phyloP scores from a whole-genome alignment of 2,797 vertebrate genomes.

The Somateria mollissima region DNA sequence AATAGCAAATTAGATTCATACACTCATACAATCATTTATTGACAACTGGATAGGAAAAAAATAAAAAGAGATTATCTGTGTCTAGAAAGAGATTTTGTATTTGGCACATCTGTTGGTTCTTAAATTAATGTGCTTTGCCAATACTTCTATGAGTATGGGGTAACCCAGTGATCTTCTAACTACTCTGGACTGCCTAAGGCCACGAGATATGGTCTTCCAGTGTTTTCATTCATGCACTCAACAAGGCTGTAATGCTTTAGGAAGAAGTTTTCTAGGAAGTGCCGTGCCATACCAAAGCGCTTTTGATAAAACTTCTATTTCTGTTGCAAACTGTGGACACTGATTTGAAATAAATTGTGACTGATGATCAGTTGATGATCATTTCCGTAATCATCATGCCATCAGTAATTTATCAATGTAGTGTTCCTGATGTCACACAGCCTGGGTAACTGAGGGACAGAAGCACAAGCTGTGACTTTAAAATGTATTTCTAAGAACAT shows the following conservation, averaged over 20 bases:
- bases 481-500: conserved; percentile 85
- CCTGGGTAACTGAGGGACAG: conserved; percentile 81
- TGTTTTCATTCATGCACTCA: conserved; percentile 58
- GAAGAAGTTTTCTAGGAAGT: conserved; percentile 76
- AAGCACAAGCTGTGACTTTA: conserved; percentile 79
- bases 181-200: conserved; percentile 74
- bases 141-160: conserved; percentile 13
- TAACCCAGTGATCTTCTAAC: conserved; percentile 64
- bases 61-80: background rate
- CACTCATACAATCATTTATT: conserved; percentile 54
- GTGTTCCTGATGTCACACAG: conserved; percentile 88
- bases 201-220: conserved; percentile 19
- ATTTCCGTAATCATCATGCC: conserved; percentile 92
- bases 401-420: conserved; percentile 90
- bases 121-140: conserved; percentile 65
- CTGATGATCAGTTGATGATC: conserved; percentile 87
- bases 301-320: conserved; percentile 81
- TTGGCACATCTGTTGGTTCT: conserved; percentile 52
- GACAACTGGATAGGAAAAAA: conserved; percentile 24
- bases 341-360: conserved; percentile 89
- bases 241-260: conserved; percentile 65
- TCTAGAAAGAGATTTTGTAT: conserved; percentile 43
- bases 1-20: conserved; percentile 61
- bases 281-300: conserved; percentile 68
- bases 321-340: conserved; percentile 77